Evolutionary conservation across 2,797 vertebrate genomes (phyloP), one percentile per base, ranked within the genome.

Genomic region (Balearica regulorum): DNA sequence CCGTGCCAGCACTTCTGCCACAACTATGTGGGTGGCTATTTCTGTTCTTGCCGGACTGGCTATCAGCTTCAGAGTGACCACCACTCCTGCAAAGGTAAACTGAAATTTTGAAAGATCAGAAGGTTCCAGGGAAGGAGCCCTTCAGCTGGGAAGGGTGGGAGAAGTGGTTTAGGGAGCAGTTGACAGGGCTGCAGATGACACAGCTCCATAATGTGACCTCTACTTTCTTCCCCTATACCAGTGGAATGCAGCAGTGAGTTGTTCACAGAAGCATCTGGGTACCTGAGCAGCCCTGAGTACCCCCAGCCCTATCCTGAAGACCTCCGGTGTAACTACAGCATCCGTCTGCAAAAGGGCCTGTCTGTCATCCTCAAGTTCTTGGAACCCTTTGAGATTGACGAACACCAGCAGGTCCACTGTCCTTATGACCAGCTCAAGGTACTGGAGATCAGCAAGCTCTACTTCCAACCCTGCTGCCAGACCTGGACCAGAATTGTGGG

Each of bases 21-120:
- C 96, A 99, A 99, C 98, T 98, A 98, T 35, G 82, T 99, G 1
- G 99, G 99, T 13, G 98, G 99, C 26, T 99, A 99, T 96, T 97
- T 98, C 97, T 99, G 99, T 94, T 98, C 98, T 94, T 99, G 99
- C 93, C 98, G 21, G 46, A 86, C 96, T 11, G 99, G 99, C 71
- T 99, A 99, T 85, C 71, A 94, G 89, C 98, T 99, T 64, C 98
- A 98, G 94, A 89, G 83, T 24, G 98, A 98, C 33, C 37, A n/a
- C 21, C 93, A 58, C n/a, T 97, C 98, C 46, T 98, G 98, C 93
- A 97, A 90, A 96, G 97, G 98, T 98, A 94, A 97, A 80, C 6
- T 58, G 33, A 75, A 58, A 51, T 25, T 39, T 44, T 80, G 13
- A 43, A 61, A 78, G 44, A 62, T 57, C 14, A 24, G 46, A 68